Evolutionary conservation across 2,797 vertebrate genomes (phyloP).

Genomic region (Aeoliscus strigatus): DNA sequence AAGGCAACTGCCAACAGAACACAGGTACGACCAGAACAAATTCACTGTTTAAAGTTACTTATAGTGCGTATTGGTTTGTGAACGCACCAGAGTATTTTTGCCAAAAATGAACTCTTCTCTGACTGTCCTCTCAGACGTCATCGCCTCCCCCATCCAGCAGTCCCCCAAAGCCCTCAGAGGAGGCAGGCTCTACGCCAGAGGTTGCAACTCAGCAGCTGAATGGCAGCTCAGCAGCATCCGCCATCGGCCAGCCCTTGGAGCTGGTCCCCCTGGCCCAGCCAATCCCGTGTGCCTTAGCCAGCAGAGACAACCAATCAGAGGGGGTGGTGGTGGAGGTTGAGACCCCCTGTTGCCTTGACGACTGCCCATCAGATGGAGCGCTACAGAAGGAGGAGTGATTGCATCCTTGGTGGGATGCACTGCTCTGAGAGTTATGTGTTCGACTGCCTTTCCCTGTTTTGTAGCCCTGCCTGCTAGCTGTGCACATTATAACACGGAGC

Average conservation of each 20-base stretch:
- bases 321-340: conserved; percentile 79
- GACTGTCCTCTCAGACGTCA: conserved; percentile 44
- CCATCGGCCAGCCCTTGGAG: conserved; percentile 74
- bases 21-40: conserved; percentile 59
- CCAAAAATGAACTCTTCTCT: too few species aligned
- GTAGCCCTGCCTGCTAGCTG: conserved; percentile 60
- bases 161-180: conserved; percentile 78
- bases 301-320: conserved; percentile 86
- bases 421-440: conserved; percentile 75
- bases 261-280: conserved; percentile 77
- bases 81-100: too few species aligned
- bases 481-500: conserved; percentile 39
- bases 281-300: conserved; percentile 90
- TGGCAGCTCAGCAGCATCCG: conserved; percentile 75
- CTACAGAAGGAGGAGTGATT: conserved; percentile 85
- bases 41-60: background rate
- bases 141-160: conserved; percentile 70
- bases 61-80: too few species aligned
- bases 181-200: conserved; percentile 67
- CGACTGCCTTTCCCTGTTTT: conserved; percentile 82
- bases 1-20: conserved; percentile 70
- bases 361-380: conserved; percentile 83
- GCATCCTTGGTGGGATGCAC: conserved; percentile 58
- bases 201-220: conserved; percentile 76
- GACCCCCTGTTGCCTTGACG: conserved; percentile 80